Evolutionary conservation across 1,140 invertebrate genomes (phyloP).

Genomic region (Halictus rubicundus): DNA sequence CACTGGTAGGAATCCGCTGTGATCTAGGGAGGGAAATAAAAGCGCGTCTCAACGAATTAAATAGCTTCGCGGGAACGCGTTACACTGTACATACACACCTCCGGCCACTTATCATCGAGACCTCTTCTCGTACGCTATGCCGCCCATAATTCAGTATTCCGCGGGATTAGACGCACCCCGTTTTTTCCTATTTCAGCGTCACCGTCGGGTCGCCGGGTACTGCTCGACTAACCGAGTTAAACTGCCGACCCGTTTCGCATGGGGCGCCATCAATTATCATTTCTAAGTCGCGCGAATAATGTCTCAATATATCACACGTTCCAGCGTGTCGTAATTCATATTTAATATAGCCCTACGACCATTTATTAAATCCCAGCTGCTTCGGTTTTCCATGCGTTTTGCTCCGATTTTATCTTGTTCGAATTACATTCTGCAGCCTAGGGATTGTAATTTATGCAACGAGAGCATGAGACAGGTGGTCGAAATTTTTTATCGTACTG

Average conservation of each 20-base stretch:
- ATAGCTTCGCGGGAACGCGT: constrained; percentile 21
- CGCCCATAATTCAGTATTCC: constrained; percentile 41
- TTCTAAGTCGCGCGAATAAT: neutral
- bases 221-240: constrained; percentile 48
- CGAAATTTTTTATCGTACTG: neutral
- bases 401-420: neutral
- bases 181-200: constrained; percentile 5
- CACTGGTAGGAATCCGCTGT: neutral
- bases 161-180: constrained; percentile 30
- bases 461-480: neutral
- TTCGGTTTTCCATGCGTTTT: neutral
- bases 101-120: constrained; percentile 29
- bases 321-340: constrained; percentile 14
- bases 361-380: neutral
- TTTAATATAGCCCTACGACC: constrained; percentile 8
- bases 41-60: constrained; percentile 15
- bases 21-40: constrained; percentile 7
- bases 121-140: neutral
- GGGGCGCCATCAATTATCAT: constrained; percentile 39
- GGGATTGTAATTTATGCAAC: neutral
- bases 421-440: neutral
- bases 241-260: neutral
- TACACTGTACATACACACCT: neutral
- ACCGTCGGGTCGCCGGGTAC: neutral
- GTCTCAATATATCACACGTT: constrained; percentile 4